A percentile compares a stretch with the other conserved stretches of the same genome.
phyloP scores from a whole-genome alignment of 2,888 invertebrate genomes.

The Mesorhabditis spiculigera region DNA sequence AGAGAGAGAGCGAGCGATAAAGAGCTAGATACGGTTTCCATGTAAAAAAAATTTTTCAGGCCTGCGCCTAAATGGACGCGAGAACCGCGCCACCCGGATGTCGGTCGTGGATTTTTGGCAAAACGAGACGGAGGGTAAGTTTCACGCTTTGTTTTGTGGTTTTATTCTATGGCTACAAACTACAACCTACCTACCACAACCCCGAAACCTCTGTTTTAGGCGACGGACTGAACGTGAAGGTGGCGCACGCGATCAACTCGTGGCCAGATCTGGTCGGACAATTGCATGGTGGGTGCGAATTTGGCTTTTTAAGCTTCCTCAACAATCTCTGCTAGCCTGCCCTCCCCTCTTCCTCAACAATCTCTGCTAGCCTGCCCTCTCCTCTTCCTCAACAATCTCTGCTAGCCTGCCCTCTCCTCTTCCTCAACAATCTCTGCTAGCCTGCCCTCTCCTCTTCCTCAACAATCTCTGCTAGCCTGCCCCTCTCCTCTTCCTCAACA shows the following conservation, averaged over 20 bases:
- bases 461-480: too few species aligned
- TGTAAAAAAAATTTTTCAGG: not conserved
- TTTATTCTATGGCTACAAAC: not conserved
- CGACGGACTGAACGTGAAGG: conserved; percentile 42
- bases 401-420: too few species aligned
- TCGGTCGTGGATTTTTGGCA: conserved; percentile 48
- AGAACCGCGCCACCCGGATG: conserved; percentile 46
- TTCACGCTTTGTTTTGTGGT: not conserved
- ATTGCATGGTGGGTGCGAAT: conserved; percentile 29
- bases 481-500: too few species aligned
- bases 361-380: too few species aligned
- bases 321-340: not conserved
- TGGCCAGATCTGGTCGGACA: conserved; percentile 46
- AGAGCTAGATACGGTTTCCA: too few species aligned
- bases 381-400: too few species aligned
- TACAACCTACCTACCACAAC: not conserved
- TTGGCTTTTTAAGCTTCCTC: not conserved
- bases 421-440: too few species aligned
- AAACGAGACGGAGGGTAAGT: conserved; percentile 32
- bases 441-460: too few species aligned
- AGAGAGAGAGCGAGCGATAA: too few species aligned
- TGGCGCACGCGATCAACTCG: conserved; percentile 43
- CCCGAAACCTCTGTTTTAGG: conserved; percentile 16
- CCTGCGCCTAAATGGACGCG: conserved; percentile 24
- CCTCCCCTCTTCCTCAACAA: too few species aligned